Percentiles rank a stretch among this genome's conserved stretches.
These are phyloP conservation scores for honey bee (Apis mellifera) DNA, from an alignment of 1,140 invertebrate genomes.

Conservation along the genomic window Amel_HAv3.1 CM009942.2:9886001-9886500, in stretches of 20 bases:
- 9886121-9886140: slow-evolving; percentile 59
- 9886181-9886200: slow-evolving; percentile 75
- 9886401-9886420: too few species aligned
- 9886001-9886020: slow-evolving; percentile 38
- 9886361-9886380: slow-evolving; percentile 26
- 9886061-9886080: slow-evolving; percentile 25
- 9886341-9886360: too few species aligned
- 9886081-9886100: slow-evolving; percentile 67
- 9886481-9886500: too few species aligned
- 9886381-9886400: background rate
- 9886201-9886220: slow-evolving; percentile 50
- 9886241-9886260: slow-evolving; percentile 73
- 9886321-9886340: background rate
- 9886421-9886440: too few species aligned
- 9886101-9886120: slow-evolving; percentile 71
- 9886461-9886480: too few species aligned
- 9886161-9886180: slow-evolving; percentile 78
- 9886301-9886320: background rate
- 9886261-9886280: slow-evolving; percentile 67
- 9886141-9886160: slow-evolving; percentile 78
- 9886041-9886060: slow-evolving; percentile 32
- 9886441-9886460: too few species aligned
- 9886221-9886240: slow-evolving; percentile 55
- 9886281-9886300: slow-evolving; percentile 37
- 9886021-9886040: slow-evolving; percentile 53